phyloP scores from a whole-genome alignment of 2,797 vertebrate species.

The Gallinago solitaria region DNA sequence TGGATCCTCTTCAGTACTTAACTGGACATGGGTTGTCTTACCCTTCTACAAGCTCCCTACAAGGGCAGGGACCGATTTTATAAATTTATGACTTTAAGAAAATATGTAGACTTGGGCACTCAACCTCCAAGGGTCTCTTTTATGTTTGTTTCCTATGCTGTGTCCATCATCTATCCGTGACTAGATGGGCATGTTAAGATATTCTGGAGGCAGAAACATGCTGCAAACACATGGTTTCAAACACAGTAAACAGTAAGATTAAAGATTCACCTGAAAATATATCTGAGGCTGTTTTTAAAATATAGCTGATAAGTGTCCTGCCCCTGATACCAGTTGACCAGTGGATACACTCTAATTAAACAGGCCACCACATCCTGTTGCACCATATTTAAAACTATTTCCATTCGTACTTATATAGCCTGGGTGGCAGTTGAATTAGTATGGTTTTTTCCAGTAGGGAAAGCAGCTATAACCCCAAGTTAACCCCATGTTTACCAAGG shows the following conservation, averaged over 20 bases:
- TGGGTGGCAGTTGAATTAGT: background rate
- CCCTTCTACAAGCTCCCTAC: background rate
- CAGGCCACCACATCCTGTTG: background rate
- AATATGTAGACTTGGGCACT: background rate
- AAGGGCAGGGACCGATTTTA: background rate
- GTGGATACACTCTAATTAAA: background rate
- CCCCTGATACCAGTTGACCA: background rate
- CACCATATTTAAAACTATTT: background rate
- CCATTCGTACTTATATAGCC: background rate
- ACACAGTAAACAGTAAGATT: background rate
- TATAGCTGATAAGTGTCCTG: background rate
- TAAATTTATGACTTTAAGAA: background rate
- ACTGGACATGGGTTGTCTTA: background rate
- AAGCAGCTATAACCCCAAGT: background rate
- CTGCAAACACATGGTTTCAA: background rate
- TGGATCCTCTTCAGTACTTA: background rate
- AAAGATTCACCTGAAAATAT: background rate
- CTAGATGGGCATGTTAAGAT: background rate
- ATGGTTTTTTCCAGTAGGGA: background rate
- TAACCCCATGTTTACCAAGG: background rate
- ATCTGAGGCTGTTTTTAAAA: background rate
- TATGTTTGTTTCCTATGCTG: background rate
- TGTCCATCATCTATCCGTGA: background rate
- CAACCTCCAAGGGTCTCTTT: background rate
- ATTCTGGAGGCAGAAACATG: background rate